These are phyloP conservation scores for Ranitomeya variabilis DNA, from an alignment of 2,113 vertebrate genomes.

Conservation along the genomic window DNA sequence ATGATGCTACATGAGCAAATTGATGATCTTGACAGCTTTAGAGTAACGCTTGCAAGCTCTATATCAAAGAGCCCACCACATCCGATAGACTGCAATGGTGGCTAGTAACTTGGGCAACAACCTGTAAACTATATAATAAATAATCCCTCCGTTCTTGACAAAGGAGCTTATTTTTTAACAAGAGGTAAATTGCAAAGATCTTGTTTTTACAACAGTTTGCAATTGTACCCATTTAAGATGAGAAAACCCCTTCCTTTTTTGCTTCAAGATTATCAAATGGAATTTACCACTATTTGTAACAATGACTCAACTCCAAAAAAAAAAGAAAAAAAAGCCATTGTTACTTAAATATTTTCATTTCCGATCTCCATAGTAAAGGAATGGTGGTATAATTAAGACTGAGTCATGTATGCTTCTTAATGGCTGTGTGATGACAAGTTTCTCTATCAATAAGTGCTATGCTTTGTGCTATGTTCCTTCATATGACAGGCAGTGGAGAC, in stretches of 20 bases:
- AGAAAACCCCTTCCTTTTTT: not conserved
- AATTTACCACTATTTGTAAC: constrained; percentile 1
- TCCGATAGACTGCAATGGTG: too few relatives aligned
- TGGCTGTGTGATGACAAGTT: constrained; percentile 28
- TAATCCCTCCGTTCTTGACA: too few relatives aligned
- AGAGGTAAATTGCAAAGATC: too few relatives aligned
- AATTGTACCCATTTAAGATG: too few relatives aligned
- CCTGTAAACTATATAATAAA: too few relatives aligned
- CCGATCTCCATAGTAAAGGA: not conserved
- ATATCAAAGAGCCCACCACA: too few relatives aligned
- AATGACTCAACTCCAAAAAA: not conserved
- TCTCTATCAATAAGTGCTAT: not conserved
- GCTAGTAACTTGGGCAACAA: too few relatives aligned
- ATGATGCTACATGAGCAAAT: too few relatives aligned
- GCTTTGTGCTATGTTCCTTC: not conserved
- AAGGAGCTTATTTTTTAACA: too few relatives aligned
- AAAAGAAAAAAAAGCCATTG: constrained; percentile 5
- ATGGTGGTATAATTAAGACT: constrained; percentile 21
- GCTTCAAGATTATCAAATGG: not conserved
- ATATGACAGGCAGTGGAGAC: not conserved
- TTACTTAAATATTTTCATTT: not conserved
- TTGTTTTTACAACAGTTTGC: too few relatives aligned
- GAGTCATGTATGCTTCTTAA: constrained; percentile 36
- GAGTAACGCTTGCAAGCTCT: too few relatives aligned
- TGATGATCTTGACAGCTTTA: too few relatives aligned